Conservation (phyloP, 2,797 vertebrate genomes). For the Linurgus olivaceus region DNA sequence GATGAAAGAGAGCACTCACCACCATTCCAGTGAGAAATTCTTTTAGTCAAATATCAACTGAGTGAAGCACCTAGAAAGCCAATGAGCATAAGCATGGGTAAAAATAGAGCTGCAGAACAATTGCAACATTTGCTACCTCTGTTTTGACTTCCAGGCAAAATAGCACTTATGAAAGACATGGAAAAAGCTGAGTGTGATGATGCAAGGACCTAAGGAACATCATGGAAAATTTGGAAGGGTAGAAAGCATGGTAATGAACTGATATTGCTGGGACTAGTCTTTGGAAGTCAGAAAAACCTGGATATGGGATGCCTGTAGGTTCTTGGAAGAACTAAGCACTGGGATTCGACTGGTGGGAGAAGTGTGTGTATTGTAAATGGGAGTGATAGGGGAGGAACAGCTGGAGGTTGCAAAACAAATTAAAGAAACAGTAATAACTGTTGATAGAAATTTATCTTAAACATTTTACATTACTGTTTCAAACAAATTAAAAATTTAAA, state of each 20-base stretch:
- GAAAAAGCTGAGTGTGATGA: neutral
- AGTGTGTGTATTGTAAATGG: neutral
- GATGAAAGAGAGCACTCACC: neutral
- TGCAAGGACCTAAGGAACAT: neutral
- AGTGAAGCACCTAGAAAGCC: neutral
- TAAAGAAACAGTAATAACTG: neutral
- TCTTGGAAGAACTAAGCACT: neutral
- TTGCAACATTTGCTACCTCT: neutral
- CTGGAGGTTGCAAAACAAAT: neutral
- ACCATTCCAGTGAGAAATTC: neutral
- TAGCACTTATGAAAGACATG: neutral
- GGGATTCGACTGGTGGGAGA: neutral
- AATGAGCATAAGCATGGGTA: neutral
- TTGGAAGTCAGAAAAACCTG: neutral
- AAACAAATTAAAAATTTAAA: neutral
- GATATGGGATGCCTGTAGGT: neutral
- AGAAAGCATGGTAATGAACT: rapidly evolving
- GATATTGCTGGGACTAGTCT: neutral
- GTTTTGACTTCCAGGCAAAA: neutral
- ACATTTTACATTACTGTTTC: neutral
- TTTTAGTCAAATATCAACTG: neutral
- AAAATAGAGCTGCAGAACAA: neutral
- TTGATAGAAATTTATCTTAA: neutral
- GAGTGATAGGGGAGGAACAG: neutral
- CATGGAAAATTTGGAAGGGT: neutral